These are phyloP conservation scores for Corythaixoides concolor DNA, from an alignment of 2,113 vertebrate species.

Conservation along the genomic window DNA sequence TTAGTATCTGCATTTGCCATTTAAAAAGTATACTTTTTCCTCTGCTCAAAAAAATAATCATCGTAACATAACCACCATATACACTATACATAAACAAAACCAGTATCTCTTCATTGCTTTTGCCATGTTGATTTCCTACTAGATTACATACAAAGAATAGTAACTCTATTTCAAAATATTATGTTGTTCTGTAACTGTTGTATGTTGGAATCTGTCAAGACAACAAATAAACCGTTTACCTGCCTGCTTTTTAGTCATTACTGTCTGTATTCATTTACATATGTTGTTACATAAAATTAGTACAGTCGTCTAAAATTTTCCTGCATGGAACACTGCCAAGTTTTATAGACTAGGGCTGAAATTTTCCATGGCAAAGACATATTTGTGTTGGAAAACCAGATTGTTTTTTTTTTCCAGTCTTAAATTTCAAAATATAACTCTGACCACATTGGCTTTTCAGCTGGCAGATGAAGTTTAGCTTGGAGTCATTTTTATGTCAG, in stretches of 20 bases:
- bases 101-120: not conserved
- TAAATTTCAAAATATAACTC: not conserved
- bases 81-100: not conserved
- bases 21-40: not conserved
- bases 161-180: not conserved
- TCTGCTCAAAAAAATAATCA: not conserved
- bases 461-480: not conserved
- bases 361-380: not conserved
- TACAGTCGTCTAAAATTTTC: not conserved
- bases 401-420: not conserved
- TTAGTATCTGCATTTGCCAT: not conserved
- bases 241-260: not conserved
- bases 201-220: not conserved
- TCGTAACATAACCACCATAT: not conserved
- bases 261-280: not conserved
- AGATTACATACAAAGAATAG: not conserved
- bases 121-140: not conserved
- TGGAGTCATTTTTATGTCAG: not conserved
- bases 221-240: not conserved
- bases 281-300: not conserved
- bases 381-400: not conserved
- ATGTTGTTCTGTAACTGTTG: not conserved
- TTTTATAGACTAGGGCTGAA: not conserved
- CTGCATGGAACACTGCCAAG: not conserved
- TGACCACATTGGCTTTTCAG: not conserved